phyloP scores from a whole-genome alignment of 30 jellyfish, hydroid and myxozoan genomes.

The Hydra vulgaris region DNA sequence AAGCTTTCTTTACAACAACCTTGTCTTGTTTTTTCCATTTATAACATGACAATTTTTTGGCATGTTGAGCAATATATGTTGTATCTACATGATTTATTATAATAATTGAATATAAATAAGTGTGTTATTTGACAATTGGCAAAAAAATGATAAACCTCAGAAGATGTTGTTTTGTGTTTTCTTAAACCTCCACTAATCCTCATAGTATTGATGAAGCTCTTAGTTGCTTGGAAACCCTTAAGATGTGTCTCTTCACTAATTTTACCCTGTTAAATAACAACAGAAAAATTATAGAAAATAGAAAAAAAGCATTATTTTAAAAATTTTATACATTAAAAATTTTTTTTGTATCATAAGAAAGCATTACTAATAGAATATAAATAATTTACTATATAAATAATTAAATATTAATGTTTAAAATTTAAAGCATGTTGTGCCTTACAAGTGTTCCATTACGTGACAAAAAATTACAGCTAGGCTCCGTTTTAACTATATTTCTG shows the following conservation, averaged over 20 bases:
- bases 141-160: constrained; percentile 46
- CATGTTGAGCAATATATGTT: too few species aligned
- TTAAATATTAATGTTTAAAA: too few species aligned
- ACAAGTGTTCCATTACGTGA: constrained; percentile 58
- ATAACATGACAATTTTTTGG: too few species aligned
- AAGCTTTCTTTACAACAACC: too few species aligned
- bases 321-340: too few species aligned
- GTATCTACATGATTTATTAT: too few species aligned
- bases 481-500: constrained; percentile 1
- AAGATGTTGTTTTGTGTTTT: constrained; percentile 48
- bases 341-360: too few species aligned
- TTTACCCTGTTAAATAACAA: constrained; percentile 34
- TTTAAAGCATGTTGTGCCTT: background rate
- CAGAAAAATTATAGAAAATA: background rate
- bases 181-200: constrained; percentile 83
- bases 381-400: too few species aligned
- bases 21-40: too few species aligned
- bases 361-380: too few species aligned
- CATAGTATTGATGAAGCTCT: constrained; percentile 60
- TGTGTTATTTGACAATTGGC: too few species aligned
- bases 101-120: too few species aligned
- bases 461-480: constrained; percentile 21
- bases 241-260: constrained; percentile 61
- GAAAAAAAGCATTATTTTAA: background rate
- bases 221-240: constrained; percentile 54